These are phyloP conservation scores for Trachelus stipa DNA, from an alignment of 2,888 invertebrate species.

Conservation along the genomic window DNA sequence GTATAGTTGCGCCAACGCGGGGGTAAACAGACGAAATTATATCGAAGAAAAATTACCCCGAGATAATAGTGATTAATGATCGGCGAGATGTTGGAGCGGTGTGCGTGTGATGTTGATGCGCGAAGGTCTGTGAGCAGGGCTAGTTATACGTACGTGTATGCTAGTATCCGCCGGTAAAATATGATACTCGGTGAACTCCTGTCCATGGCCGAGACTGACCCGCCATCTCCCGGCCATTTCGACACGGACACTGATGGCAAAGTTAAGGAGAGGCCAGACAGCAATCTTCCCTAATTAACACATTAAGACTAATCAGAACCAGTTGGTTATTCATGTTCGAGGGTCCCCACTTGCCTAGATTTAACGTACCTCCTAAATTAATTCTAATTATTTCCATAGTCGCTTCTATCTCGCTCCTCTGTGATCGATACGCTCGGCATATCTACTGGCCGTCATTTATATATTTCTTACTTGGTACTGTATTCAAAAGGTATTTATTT, in stretches of 20 bases:
- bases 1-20: slow-evolving; percentile 46
- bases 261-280: slow-evolving; percentile 43
- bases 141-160: slow-evolving; percentile 28
- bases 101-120: slow-evolving; percentile 20
- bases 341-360: slow-evolving; percentile 63
- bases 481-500: not conserved
- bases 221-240: slow-evolving; percentile 41
- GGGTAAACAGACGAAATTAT: slow-evolving; percentile 64
- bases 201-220: slow-evolving; percentile 32
- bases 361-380: slow-evolving; percentile 63
- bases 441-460: not conserved
- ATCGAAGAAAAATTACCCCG: slow-evolving; percentile 63
- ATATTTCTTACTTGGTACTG: not conserved
- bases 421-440: not conserved
- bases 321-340: slow-evolving; percentile 57
- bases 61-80: slow-evolving; percentile 64
- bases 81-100: slow-evolving; percentile 28
- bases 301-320: slow-evolving; percentile 64
- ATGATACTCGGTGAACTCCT: slow-evolving; percentile 48
- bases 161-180: slow-evolving; percentile 46
- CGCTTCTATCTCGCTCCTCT: not conserved
- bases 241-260: slow-evolving; percentile 32
- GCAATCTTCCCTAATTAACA: slow-evolving; percentile 65
- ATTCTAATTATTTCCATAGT: slow-evolving; percentile 62
- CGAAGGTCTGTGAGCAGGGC: slow-evolving; percentile 29